These are phyloP conservation scores for Dendrophyllia cribrosa DNA, from an alignment of 64 coral and sea anemone species.

Conservation along the genomic window DNA sequence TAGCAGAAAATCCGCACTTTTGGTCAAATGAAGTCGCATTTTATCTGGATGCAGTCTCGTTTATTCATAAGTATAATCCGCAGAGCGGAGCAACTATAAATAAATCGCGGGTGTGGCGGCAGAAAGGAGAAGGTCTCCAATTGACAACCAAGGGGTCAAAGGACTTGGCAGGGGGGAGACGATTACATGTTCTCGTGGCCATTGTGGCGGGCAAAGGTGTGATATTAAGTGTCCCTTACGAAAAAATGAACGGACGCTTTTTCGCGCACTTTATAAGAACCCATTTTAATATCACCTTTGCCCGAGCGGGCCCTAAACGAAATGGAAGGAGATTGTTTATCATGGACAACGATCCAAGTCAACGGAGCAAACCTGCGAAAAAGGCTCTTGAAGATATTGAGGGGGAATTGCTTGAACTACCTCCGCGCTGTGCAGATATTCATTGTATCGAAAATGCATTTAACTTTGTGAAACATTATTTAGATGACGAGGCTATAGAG, in stretches of 20 bases:
- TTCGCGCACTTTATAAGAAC: constrained; percentile 30
- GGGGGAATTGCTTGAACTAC: too few species aligned
- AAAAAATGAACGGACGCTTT: constrained; percentile 45
- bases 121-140: constrained; percentile 28
- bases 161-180: constrained; percentile 27
- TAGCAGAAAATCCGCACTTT: constrained; percentile 1
- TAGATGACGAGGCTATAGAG: too few species aligned
- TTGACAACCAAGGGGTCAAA: constrained; percentile 44
- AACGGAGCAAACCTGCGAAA: too few species aligned
- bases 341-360: too few species aligned
- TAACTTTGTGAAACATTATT: too few species aligned
- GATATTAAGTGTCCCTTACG: constrained; percentile 19
- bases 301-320: not conserved
- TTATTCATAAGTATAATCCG: constrained; percentile 51
- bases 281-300: constrained; percentile 32
- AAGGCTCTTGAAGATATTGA: too few species aligned
- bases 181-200: constrained; percentile 35
- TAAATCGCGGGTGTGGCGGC: constrained; percentile 19
- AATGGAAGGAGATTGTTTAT: not conserved
- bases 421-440: too few species aligned
- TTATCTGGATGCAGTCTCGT: constrained; percentile 53
- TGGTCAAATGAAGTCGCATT: constrained; percentile 19
- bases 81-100: not conserved
- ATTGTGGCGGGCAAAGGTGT: constrained; percentile 19
- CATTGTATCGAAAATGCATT: too few species aligned